Evolutionary conservation across 2,797 vertebrate genomes (phyloP).

Genomic region (Anableps anableps): DNA sequence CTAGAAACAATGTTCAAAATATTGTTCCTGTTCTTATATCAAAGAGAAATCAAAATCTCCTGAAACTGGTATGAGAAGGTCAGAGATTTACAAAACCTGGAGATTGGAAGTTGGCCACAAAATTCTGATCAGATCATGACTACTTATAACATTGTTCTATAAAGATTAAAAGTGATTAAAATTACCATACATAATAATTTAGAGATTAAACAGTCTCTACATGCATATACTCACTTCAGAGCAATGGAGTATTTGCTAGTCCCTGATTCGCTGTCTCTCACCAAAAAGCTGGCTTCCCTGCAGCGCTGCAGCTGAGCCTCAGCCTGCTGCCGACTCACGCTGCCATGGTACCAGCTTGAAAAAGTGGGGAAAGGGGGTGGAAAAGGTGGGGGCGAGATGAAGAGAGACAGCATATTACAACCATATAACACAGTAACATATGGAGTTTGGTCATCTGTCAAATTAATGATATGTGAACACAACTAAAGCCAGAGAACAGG

Average conservation of each 20-base stretch:
- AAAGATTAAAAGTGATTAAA: not conserved
- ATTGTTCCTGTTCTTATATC: not conserved
- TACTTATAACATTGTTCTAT: not conserved
- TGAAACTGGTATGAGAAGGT: not conserved
- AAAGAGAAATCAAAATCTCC: not conserved
- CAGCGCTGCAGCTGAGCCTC: constrained; percentile 92
- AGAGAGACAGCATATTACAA: constrained; percentile 54
- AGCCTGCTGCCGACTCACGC: constrained; percentile 91
- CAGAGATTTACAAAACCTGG: not conserved
- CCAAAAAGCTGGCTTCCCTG: constrained; percentile 93
- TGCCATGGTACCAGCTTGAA: constrained; percentile 89
- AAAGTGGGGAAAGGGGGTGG: not conserved
- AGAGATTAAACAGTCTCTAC: constrained; percentile 13
- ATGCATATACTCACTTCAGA: constrained; percentile 87
- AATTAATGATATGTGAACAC: constrained; percentile 42
- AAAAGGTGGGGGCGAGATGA: not conserved
- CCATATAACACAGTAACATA: constrained; percentile 57
- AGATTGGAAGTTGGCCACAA: not conserved
- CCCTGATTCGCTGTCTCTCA: constrained; percentile 94
- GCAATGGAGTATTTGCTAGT: constrained; percentile 96
- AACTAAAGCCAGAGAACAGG: constrained; percentile 5
- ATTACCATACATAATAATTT: not conserved
- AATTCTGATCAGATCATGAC: not conserved
- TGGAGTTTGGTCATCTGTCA: constrained; percentile 61
- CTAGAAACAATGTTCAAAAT: not conserved